Percentiles rank a stretch among this genome's conserved stretches.
phyloP scores from a whole-genome alignment of 2,113 vertebrate genomes.

The Proteles cristata region DNA sequence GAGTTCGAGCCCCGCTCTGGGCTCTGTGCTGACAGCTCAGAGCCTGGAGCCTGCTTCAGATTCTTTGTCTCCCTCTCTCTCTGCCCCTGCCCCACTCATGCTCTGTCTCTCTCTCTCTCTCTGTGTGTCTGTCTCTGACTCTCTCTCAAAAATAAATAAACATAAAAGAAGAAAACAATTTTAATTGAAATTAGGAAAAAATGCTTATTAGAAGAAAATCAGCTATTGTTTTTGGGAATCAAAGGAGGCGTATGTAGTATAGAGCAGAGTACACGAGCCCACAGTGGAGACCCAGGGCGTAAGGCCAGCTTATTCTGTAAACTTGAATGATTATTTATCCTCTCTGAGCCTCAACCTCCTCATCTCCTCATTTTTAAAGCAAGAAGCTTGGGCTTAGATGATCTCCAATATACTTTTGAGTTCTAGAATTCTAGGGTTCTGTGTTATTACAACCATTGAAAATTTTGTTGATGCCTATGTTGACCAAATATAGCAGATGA shows the following conservation, averaged over 20 bases:
- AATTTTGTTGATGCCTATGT: conserved; percentile 12
- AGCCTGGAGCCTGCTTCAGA: too few species aligned
- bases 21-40: too few species aligned
- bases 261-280: background rate
- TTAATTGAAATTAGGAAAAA: background rate
- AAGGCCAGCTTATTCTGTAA: background rate
- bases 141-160: too few species aligned
- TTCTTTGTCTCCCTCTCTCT: too few species aligned
- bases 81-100: too few species aligned
- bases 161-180: too few species aligned
- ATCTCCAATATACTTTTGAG: background rate
- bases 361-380: background rate
- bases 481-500: background rate
- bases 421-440: background rate
- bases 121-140: too few species aligned
- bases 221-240: background rate
- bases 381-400: background rate
- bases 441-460: background rate
- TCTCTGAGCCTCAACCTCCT: background rate
- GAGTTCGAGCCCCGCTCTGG: too few species aligned
- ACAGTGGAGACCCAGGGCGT: background rate
- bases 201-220: background rate
- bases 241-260: background rate
- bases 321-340: background rate
- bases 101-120: too few species aligned